Conservation (phyloP, 2,113 vertebrate species). For the Antechinus flavipes region DNA sequence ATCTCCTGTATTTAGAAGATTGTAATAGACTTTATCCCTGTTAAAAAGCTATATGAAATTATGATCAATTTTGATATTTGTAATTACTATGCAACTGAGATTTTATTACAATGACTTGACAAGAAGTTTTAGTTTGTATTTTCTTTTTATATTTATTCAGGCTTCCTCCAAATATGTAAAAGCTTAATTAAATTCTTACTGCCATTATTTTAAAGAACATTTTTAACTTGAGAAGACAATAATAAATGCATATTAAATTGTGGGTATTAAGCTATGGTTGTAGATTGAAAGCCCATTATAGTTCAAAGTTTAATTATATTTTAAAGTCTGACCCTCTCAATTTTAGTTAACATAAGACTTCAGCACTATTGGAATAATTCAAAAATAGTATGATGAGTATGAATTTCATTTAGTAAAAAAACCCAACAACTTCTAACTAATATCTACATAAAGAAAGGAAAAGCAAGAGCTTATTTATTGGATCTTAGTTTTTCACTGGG, state of each 20-base stretch:
- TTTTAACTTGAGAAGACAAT: background rate
- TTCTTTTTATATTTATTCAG: background rate
- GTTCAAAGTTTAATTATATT: background rate
- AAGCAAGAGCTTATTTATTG: background rate
- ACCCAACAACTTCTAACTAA: background rate
- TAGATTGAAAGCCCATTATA: conserved; percentile 29
- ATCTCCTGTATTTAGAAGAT: background rate
- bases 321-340: background rate
- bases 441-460: background rate
- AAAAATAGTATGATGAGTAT: background rate
- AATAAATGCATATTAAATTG: background rate
- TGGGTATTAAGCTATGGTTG: background rate
- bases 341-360: background rate
- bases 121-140: background rate
- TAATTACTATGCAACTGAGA: background rate
- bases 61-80: background rate
- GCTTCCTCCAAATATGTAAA: background rate
- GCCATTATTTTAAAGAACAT: background rate
- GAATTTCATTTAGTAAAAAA: background rate
- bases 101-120: background rate
- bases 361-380: background rate
- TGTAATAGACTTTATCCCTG: background rate
- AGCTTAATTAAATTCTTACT: background rate
- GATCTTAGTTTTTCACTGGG: background rate
- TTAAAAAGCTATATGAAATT: conserved; percentile 1